These are phyloP conservation scores for Drosophila elegans DNA, from an alignment of 1,140 invertebrate species.

Conservation along the genomic window DNA sequence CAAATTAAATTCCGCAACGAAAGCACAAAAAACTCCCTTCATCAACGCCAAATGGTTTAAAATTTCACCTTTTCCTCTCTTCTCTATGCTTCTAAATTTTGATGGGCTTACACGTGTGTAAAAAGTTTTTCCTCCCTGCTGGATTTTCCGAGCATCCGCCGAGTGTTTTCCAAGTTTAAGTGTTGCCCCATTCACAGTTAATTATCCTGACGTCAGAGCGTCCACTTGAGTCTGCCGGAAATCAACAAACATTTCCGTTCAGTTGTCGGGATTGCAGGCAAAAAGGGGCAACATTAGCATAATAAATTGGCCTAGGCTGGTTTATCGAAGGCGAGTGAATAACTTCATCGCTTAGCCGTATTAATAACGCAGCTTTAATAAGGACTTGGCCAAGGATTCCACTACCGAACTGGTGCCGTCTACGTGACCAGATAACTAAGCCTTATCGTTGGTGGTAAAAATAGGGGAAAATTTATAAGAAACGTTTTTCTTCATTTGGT, in stretches of 20 bases:
- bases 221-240: constrained; percentile 26
- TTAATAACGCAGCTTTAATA: constrained; percentile 64
- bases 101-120: constrained; percentile 67
- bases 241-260: constrained; percentile 49
- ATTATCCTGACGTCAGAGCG: constrained; percentile 70
- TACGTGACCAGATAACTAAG: constrained; percentile 77
- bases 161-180: constrained; percentile 43
- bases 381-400: constrained; percentile 26
- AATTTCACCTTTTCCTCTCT: background rate
- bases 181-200: constrained; percentile 65
- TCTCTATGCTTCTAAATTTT: background rate
- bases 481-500: constrained; percentile 29
- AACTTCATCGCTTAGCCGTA: constrained; percentile 68
- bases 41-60: constrained; percentile 11
- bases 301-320: constrained; percentile 49
- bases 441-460: constrained; percentile 8
- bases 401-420: constrained; percentile 23
- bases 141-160: constrained; percentile 7
- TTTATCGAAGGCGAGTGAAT: constrained; percentile 50
- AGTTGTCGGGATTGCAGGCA: constrained; percentile 6
- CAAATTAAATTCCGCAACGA: constrained; percentile 62
- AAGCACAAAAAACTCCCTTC: background rate
- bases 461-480: background rate
- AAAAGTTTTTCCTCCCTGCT: constrained; percentile 36
- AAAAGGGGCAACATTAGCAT: constrained; percentile 54